phyloP scores from a whole-genome alignment of 2,797 vertebrate genomes.

The Caiman crocodilus region DNA sequence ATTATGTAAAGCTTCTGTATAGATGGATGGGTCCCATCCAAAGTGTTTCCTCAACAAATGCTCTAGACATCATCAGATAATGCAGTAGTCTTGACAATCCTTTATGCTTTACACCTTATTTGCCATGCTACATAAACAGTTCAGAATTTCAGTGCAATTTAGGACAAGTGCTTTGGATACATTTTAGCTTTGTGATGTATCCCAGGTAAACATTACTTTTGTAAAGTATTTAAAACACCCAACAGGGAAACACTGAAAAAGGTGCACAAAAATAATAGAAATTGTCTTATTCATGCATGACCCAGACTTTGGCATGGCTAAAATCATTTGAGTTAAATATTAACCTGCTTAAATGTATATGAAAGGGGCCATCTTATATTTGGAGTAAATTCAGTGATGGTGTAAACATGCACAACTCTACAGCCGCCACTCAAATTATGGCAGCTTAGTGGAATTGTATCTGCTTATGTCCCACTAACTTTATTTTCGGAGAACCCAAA shows the following conservation, averaged over 20 bases:
- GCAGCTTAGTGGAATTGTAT: background rate
- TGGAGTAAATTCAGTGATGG: background rate
- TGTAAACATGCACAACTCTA: background rate
- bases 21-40: accelerated
- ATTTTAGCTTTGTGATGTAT: background rate
- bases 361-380: background rate
- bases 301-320: background rate
- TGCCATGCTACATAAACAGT: accelerated
- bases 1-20: background rate
- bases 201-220: background rate
- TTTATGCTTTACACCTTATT: background rate
- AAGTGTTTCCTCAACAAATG: background rate
- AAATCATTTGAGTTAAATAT: background rate
- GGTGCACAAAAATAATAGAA: background rate
- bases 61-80: background rate
- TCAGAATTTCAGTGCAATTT: background rate
- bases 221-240: background rate
- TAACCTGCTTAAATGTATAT: background rate
- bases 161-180: background rate
- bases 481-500: background rate
- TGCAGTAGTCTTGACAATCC: background rate
- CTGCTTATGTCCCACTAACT: background rate
- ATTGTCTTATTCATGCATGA: background rate
- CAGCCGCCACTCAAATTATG: background rate
- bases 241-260: background rate